Percentiles rank a stretch among this genome's conserved stretches.
These are phyloP conservation scores for Taxidea taxus DNA, from an alignment of 2,113 vertebrate species.

Conservation along the genomic window DNA sequence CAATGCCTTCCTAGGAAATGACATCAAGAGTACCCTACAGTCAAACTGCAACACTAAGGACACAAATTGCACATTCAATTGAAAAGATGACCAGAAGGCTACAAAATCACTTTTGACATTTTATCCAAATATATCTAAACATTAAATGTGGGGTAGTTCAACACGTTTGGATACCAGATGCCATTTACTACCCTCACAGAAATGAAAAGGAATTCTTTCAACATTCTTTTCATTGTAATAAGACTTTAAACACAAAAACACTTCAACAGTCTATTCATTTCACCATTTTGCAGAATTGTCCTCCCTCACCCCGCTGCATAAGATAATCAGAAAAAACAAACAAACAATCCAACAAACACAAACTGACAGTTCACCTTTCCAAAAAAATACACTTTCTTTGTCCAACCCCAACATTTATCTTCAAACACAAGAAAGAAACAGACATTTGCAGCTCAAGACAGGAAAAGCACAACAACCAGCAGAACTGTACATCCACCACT, in stretches of 20 bases:
- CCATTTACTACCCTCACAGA: background rate
- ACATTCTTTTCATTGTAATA: background rate
- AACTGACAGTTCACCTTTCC: constrained; percentile 62
- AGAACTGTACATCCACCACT: constrained; percentile 7
- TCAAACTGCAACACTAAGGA: too few species aligned
- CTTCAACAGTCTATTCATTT: too few species aligned
- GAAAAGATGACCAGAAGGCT: too few species aligned
- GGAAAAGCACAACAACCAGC: constrained; percentile 5
- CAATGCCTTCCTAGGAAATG: too few species aligned
- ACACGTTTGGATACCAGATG: background rate
- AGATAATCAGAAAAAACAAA: background rate
- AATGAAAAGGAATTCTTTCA: background rate
- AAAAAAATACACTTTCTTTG: constrained; percentile 45
- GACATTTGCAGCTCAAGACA: constrained; percentile 57
- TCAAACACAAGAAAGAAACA: constrained; percentile 39
- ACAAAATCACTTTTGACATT: background rate
- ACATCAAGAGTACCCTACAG: too few species aligned
- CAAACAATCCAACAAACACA: background rate
- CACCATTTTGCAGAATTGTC: constrained; percentile 9
- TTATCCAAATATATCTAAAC: background rate
- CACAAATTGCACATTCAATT: too few species aligned
- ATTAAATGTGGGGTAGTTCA: background rate
- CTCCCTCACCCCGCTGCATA: constrained; percentile 18
- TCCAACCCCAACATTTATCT: constrained; percentile 66
- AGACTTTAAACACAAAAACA: too few species aligned